Percentiles rank a stretch among this genome's conserved stretches.
phyloP scores from a whole-genome alignment of 2,888 invertebrate species.

The Tetrapedia diversipes region DNA sequence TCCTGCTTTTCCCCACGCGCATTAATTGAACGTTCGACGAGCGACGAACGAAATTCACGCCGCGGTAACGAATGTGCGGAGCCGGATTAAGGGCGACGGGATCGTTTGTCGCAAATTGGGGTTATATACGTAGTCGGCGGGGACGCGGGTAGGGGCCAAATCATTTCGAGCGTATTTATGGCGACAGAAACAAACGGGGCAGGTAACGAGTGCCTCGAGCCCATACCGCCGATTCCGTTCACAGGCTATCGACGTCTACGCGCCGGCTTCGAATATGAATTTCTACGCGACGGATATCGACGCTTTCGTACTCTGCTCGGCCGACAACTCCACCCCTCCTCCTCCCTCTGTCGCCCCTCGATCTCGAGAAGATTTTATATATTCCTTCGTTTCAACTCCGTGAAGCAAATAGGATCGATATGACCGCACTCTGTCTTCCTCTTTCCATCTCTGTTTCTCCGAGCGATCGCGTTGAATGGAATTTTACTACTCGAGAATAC shows the following conservation, averaged over 20 bases:
- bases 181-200: constrained; percentile 24
- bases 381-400: constrained; percentile 46
- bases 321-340: not conserved
- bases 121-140: constrained; percentile 23
- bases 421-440: constrained; percentile 18
- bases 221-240: not conserved
- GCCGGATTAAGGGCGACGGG: constrained; percentile 23
- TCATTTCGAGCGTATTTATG: constrained; percentile 34
- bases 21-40: constrained; percentile 13
- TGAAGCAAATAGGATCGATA: constrained; percentile 62
- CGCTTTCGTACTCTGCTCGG: not conserved
- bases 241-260: constrained; percentile 8
- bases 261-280: constrained; percentile 28
- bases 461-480: constrained; percentile 20
- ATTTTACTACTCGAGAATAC: constrained; percentile 45
- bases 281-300: constrained; percentile 17
- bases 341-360: not conserved
- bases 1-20: not conserved
- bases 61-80: constrained; percentile 28
- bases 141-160: constrained; percentile 3
- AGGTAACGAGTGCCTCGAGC: constrained; percentile 30
- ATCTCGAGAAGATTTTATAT: constrained; percentile 50
- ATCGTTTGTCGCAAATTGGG: constrained; percentile 28
- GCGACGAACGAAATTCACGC: constrained; percentile 11
- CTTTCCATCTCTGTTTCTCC: not conserved